phyloP scores from a whole-genome alignment of 2,888 invertebrate genomes.

The Acronicta aceris region DNA sequence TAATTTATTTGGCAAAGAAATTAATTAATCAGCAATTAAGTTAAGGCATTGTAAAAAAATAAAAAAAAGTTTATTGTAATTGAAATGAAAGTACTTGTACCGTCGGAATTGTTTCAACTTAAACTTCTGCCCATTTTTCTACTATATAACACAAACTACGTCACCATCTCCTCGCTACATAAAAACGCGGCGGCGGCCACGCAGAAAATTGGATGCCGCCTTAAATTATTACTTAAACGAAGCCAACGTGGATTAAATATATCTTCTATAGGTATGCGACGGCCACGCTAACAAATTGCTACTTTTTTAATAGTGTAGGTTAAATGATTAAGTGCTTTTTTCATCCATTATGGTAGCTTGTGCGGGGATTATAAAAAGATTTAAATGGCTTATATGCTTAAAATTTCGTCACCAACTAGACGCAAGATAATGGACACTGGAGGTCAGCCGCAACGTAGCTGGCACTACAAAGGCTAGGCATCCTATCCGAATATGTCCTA shows the following conservation, averaged over 20 bases:
- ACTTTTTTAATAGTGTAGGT: not conserved
- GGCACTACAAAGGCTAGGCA: too few relatives aligned
- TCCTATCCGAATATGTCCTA: too few relatives aligned
- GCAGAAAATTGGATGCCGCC: constrained; percentile 47
- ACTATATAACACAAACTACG: not conserved
- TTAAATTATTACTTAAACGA: constrained; percentile 43
- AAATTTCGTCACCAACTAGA: too few relatives aligned
- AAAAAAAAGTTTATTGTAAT: too few relatives aligned
- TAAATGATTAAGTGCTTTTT: not conserved
- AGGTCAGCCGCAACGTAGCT: too few relatives aligned
- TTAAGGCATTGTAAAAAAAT: too few relatives aligned
- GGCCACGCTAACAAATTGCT: not conserved
- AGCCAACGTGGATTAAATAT: constrained; percentile 32
- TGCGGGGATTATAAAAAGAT: too few relatives aligned
- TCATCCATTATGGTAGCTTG: not conserved
- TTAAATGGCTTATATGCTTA: too few relatives aligned
- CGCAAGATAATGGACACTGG: too few relatives aligned
- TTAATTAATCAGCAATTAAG: too few relatives aligned
- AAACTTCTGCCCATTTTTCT: constrained; percentile 3
- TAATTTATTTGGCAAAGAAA: too few relatives aligned
- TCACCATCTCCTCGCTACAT: constrained; percentile 20
- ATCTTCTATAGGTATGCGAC: not conserved
- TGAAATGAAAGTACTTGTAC: too few relatives aligned
- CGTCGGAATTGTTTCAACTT: not conserved
- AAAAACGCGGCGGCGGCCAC: constrained; percentile 29